Evolutionary conservation across 2,888 invertebrate genomes (phyloP).

Genomic region (Chymomyza amoena): DNA sequence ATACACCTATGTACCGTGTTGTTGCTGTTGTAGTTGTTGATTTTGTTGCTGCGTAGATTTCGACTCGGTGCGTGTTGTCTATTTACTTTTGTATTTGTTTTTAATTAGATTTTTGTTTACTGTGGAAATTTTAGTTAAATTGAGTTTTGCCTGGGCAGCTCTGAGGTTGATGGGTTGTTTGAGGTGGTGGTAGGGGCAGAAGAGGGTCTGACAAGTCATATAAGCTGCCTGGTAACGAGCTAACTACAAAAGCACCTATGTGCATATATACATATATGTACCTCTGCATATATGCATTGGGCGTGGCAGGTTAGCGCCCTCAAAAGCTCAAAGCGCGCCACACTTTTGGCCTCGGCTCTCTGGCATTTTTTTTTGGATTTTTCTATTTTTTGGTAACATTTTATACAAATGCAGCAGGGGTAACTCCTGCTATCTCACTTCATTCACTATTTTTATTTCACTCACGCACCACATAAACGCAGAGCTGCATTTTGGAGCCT

Average conservation of each 20-base stretch:
- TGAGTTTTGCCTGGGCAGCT: slow-evolving; percentile 50
- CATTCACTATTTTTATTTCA: neutral
- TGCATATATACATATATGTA: neutral
- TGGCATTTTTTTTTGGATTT: neutral
- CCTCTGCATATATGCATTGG: neutral
- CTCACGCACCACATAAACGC: too few species aligned
- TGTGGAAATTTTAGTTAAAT: slow-evolving; percentile 68
- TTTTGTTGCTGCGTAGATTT: slow-evolving; percentile 37
- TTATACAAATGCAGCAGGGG: neutral
- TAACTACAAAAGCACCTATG: slow-evolving; percentile 12
- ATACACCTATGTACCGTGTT: neutral
- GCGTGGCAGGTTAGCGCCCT: neutral
- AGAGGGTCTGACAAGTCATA: slow-evolving; percentile 40
- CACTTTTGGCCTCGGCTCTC: slow-evolving; percentile 32
- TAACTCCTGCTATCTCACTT: slow-evolving; percentile 10
- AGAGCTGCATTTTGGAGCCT: neutral
- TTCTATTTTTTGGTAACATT: neutral
- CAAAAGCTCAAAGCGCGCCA: slow-evolving; percentile 47
- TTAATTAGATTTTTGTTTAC: slow-evolving; percentile 72
- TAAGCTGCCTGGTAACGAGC: slow-evolving; percentile 8
- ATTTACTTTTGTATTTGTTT: slow-evolving; percentile 72
- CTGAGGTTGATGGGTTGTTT: neutral
- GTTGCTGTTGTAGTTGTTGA: slow-evolving; percentile 10
- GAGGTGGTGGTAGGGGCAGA: slow-evolving; percentile 2
- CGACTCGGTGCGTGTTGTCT: slow-evolving; percentile 44